Evolutionary conservation across 2,888 invertebrate genomes (phyloP).

Genomic region (Acrocyrtus sp.): DNA sequence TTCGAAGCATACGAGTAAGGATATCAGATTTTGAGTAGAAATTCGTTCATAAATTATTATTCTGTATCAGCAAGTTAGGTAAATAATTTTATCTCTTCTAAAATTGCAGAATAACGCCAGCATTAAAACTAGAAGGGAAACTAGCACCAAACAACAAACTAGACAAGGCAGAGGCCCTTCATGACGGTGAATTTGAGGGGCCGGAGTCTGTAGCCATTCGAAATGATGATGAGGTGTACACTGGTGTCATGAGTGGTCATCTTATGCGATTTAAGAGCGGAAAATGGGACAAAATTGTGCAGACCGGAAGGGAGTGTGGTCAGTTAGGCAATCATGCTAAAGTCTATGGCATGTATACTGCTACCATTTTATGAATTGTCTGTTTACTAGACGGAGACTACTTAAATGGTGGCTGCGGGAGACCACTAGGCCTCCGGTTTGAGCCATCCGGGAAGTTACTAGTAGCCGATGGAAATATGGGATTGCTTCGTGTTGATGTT

Average conservation of each 20-base stretch:
- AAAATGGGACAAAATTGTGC: slow-evolving; percentile 77
- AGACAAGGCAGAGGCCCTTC: slow-evolving; percentile 75
- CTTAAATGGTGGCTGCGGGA: too few species aligned
- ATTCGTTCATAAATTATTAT: neutral
- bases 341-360: neutral
- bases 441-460: slow-evolving; percentile 77
- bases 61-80: neutral
- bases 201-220: slow-evolving; percentile 83
- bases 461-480: slow-evolving; percentile 87
- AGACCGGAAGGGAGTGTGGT: slow-evolving; percentile 83
- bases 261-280: slow-evolving; percentile 78
- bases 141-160: slow-evolving; percentile 74
- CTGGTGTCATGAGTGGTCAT: slow-evolving; percentile 81
- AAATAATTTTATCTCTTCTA: neutral
- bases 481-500: slow-evolving; percentile 86
- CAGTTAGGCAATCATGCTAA: slow-evolving; percentile 69
- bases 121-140: slow-evolving; percentile 72
- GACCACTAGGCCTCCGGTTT: slow-evolving; percentile 87
- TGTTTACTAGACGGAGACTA: slow-evolving; percentile 75
- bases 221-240: slow-evolving; percentile 83
- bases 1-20: slow-evolving; percentile 77
- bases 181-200: slow-evolving; percentile 75
- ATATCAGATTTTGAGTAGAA: neutral
- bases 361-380: neutral
- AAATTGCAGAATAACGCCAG: slow-evolving; percentile 68